Percentiles rank a stretch among this genome's conserved stretches.
Conservation (phyloP, 2,797 vertebrate species). For the Epinephelus coioides region DNA sequence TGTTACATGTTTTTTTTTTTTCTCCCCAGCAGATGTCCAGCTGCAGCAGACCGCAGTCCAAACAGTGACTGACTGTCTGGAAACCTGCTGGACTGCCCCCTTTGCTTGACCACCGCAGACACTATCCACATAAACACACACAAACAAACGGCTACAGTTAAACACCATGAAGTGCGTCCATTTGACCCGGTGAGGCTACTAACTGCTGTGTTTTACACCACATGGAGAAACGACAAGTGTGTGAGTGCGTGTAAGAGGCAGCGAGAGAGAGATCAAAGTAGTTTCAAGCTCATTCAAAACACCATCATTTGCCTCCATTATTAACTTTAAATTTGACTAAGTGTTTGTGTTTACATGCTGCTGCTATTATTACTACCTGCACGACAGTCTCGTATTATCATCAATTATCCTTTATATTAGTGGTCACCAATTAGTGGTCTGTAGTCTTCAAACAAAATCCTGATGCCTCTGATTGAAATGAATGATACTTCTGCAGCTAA, state of each 20-base stretch:
- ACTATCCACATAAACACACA: slow-evolving; percentile 73
- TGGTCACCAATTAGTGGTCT: neutral
- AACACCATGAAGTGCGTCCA: slow-evolving; percentile 51
- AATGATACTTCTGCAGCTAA: too few species aligned
- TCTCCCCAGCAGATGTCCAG: slow-evolving; percentile 66
- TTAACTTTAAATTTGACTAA: slow-evolving; percentile 22
- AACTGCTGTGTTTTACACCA: slow-evolving; percentile 65
- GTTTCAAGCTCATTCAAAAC: slow-evolving; percentile 24
- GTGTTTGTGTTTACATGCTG: slow-evolving; percentile 16
- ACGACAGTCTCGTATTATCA: slow-evolving; percentile 7
- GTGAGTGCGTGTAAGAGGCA: neutral
- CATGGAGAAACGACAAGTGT: slow-evolving; percentile 29
- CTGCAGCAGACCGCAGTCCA: slow-evolving; percentile 71
- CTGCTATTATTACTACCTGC: neutral
- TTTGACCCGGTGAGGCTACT: slow-evolving; percentile 68
- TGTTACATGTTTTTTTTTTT: slow-evolving; percentile 42
- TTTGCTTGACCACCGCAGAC: slow-evolving; percentile 77
- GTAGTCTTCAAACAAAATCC: slow-evolving; percentile 8
- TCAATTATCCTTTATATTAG: slow-evolving; percentile 11
- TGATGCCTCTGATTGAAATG: neutral
- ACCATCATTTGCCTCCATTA: slow-evolving; percentile 6
- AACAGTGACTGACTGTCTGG: slow-evolving; percentile 79
- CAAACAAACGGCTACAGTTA: slow-evolving; percentile 76
- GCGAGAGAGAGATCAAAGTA: slow-evolving; percentile 18
- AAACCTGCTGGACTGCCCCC: slow-evolving; percentile 71